phyloP scores from a whole-genome alignment of 2,888 invertebrate species.

The Gastrophysa polygoni region DNA sequence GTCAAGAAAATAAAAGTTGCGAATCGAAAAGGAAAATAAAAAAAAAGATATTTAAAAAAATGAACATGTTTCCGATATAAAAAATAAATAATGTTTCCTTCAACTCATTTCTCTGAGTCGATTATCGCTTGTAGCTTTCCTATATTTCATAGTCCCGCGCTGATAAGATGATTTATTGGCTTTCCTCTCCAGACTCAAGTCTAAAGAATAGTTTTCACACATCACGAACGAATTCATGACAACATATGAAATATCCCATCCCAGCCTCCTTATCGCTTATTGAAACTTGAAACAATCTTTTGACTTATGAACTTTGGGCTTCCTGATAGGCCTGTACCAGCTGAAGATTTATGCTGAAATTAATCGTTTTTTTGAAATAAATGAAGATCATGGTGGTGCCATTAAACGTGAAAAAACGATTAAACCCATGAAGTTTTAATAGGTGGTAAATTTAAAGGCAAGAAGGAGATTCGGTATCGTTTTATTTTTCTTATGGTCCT shows the following conservation, averaged over 20 bases:
- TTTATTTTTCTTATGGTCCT: background rate
- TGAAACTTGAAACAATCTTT: conserved; percentile 41
- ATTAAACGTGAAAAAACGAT: conserved; percentile 29
- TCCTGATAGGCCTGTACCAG: conserved; percentile 22
- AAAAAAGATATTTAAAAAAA: no score
- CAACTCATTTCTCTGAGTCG: no score
- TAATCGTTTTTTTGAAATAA: conserved; percentile 9
- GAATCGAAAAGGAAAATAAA: no score
- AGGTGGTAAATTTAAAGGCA: conserved; percentile 27
- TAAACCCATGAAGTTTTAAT: conserved; percentile 31
- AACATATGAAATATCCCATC: background rate
- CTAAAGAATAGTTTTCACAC: background rate
- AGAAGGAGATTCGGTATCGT: background rate
- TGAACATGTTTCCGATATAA: no score
- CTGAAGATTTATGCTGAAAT: conserved; percentile 35
- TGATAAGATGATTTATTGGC: background rate
- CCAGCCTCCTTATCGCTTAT: conserved; percentile 31
- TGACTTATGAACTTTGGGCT: conserved; percentile 51
- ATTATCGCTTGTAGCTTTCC: background rate
- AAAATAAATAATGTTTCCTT: no score
- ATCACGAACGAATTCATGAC: background rate
- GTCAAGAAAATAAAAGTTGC: no score
- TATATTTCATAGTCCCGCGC: background rate
- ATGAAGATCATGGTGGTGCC: background rate
- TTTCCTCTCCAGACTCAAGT: background rate